These are phyloP conservation scores for Acanthurus tractus DNA, from an alignment of 2,797 vertebrate genomes.

Conservation along the genomic window DNA sequence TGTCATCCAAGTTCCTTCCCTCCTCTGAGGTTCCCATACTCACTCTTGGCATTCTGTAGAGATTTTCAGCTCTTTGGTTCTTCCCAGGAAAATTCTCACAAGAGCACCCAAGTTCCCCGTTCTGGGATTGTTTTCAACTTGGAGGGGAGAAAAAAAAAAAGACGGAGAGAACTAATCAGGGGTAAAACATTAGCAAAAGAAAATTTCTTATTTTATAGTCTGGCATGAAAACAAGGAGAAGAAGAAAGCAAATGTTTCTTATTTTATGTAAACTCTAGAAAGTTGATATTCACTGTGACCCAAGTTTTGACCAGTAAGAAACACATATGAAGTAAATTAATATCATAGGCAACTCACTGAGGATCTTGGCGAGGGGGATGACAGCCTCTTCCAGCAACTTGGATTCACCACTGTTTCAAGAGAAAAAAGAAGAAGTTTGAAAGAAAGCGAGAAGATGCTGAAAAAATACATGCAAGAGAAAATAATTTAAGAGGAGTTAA, in stretches of 20 bases:
- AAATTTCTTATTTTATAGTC: background rate
- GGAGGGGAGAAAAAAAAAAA: background rate
- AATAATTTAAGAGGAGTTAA: background rate
- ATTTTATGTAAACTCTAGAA: background rate
- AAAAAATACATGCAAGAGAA: constrained; percentile 6
- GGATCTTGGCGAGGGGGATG: constrained; percentile 91
- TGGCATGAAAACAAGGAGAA: background rate
- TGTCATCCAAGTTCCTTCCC: constrained; percentile 10
- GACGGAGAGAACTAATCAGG: constrained; percentile 19
- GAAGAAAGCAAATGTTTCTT: background rate
- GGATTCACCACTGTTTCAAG: constrained; percentile 88
- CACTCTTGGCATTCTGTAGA: constrained; percentile 99
- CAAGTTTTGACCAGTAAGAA: background rate
- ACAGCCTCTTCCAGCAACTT: constrained; percentile 95
- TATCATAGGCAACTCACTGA: constrained; percentile 87
- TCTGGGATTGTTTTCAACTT: constrained; percentile 97
- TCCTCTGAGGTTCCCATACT: constrained; percentile 78
- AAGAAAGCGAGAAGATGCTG: constrained; percentile 5
- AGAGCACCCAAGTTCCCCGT: constrained; percentile 94
- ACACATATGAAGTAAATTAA: background rate
- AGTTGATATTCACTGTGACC: background rate
- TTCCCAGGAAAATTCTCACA: constrained; percentile 94
- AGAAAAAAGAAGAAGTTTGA: constrained; percentile 25
- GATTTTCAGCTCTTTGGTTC: constrained; percentile 98
- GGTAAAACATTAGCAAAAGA: constrained; percentile 7